Evolutionary conservation across 2,888 invertebrate species (phyloP).

Genomic region (Lasioglossum figueresi): DNA sequence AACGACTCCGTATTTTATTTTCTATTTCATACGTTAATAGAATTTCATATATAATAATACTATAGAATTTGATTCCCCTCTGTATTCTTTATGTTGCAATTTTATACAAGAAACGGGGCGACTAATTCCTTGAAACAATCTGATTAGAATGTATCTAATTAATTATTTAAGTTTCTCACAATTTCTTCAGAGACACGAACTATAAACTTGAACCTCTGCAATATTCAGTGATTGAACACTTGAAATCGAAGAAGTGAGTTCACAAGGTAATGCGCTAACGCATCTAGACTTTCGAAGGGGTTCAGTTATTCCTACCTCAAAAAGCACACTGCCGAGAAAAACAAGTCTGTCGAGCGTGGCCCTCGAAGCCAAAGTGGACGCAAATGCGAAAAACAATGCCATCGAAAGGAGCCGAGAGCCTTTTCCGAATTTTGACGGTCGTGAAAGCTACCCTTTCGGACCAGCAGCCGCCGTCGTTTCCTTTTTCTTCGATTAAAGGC

Average conservation of each 20-base stretch:
- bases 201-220: neutral
- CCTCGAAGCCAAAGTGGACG: neutral
- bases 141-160: neutral
- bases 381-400: neutral
- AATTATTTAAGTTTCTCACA: neutral
- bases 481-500: conserved; percentile 70
- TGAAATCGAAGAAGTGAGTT: neutral
- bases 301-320: neutral
- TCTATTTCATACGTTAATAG: too few species aligned
- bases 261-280: too few species aligned
- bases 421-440: neutral
- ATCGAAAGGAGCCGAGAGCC: neutral
- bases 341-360: neutral
- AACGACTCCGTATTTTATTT: neutral
- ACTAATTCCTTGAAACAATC: neutral
- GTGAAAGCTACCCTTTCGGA: conserved; percentile 22
- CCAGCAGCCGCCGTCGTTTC: conserved; percentile 7
- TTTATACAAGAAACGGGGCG: neutral
- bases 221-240: neutral
- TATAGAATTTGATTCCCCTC: neutral
- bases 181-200: neutral
- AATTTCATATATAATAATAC: too few species aligned
- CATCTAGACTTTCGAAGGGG: neutral
- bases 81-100: neutral
- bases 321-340: neutral